Percentiles rank a stretch among this genome's conserved stretches.
Evolutionary conservation across 2,113 vertebrate genomes (phyloP).

Genomic region (Rafetus swinhoei): DNA sequence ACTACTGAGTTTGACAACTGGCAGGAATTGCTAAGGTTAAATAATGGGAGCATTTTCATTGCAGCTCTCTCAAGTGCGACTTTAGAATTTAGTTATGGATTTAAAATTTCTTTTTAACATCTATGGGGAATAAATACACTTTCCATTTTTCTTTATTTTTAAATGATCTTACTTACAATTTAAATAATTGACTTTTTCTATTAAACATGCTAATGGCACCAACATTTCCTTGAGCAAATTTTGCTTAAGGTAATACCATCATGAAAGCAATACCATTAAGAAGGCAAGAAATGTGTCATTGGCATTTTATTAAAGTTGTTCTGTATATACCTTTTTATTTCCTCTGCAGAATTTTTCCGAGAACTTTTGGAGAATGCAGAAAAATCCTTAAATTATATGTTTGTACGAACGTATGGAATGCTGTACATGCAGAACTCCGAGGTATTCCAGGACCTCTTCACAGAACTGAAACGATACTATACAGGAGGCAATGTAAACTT

Average conservation of each 20-base stretch:
- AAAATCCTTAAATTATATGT: conserved; percentile 93
- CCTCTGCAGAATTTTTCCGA: conserved; percentile 91
- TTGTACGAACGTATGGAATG: conserved; percentile 92
- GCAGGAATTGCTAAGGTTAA: background rate
- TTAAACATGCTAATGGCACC: background rate
- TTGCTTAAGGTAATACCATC: background rate
- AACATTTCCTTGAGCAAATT: background rate
- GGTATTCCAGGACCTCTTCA: conserved; percentile 96
- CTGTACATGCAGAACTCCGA: conserved; percentile 95
- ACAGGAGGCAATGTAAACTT: conserved; percentile 95
- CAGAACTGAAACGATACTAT: conserved; percentile 95
- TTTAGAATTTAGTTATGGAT: background rate
- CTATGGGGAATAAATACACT: background rate
- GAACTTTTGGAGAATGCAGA: conserved; percentile 96
- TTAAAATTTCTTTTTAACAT: background rate
- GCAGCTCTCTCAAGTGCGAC: background rate
- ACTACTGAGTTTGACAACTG: background rate
- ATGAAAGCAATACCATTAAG: background rate
- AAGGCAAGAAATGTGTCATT: background rate
- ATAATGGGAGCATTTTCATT: background rate
- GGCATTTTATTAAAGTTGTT: fast-evolving
- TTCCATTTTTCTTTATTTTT: conserved; percentile 13
- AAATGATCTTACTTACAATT: background rate
- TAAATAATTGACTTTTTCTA: background rate
- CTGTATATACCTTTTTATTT: conserved; percentile 9